Base-by-base conservation (phyloP, 2,888 invertebrate genomes). In the Lissocephala sabroskyi region DNA sequence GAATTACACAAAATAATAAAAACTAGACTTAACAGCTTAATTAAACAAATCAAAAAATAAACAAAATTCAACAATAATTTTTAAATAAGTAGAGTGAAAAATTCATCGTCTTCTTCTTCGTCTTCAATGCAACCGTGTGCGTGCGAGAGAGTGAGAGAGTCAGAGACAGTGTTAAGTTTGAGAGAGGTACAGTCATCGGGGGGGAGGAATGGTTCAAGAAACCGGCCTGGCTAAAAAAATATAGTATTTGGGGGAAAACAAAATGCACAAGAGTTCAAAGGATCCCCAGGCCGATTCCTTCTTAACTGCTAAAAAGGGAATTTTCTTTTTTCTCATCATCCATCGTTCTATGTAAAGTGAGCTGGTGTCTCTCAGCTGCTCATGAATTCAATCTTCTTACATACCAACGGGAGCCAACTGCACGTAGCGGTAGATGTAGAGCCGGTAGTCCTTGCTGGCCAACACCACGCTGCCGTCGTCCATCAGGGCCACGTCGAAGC, bases 401-500 rank as follows among this genome's bases (percentile, higher is more conserved):
- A 84, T 77, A 75, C 82, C 82, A 56, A 94, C 92, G 58, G 95
- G 94, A 81, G 95, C 94, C 81, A 95, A 93, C 87, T 95, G 95
- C 79, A 96, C 94, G 87, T 98, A 98, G 85, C 98, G 95, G 88
- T 99, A 99, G 85, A 99, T 97, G 89, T 99, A 99, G 62, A 99
- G 92, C 57, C 98, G 92, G 86, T 98, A 99, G 85, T 99, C 99
- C 87, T 99, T 99, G 88, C 97, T 97, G 66, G 98, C 98, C 77
- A 99, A 89, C 37, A 99, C 98, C 49, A 99, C 98, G 45, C 97
- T 97, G 30, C 98, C 98, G 82, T 98, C 98, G 81, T 98, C 97
- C 96, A 98, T 97, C 41, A 99, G 89, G 39, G 98, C 97, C 51
- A 99, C 98, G 84, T 99, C 99, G 86, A 98, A 99, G 87, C 99